Evolutionary conservation across 2,113 vertebrate genomes (phyloP), one percentile per base, ranked within the genome.

Genomic region (Drymodes brunneopygia): DNA sequence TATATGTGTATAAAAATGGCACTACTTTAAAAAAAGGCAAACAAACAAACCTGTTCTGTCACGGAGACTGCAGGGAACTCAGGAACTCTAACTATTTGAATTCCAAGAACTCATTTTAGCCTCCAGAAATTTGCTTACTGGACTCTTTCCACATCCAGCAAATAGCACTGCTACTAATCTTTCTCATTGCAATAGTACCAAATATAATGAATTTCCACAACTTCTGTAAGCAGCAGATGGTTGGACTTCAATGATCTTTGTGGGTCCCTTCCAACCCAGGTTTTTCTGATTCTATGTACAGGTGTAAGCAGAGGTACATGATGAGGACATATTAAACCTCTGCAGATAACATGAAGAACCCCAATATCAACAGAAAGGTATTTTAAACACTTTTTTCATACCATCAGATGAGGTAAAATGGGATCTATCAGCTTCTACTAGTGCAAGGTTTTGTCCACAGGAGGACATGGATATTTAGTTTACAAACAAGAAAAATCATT

Each of bases 161-260:
- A 65, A 53, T 9, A 54, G 17, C 67, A 66, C 11, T 33, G 12
- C 9, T 65, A 81, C 9, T 35, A 23, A 9, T 62, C 58, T 72
- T 89, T 33, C 16, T 84, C 11, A 12, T 79, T 71, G 36, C 27
- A 50, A 35, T n/a, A 40, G 15, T 47, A 35, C 20, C 27, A 75
- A 78, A 74, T 16, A 66, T 5, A 81, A 53, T 11, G 23, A 87
- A 6, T 61, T 81, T 51, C 19, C 35, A 87, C 29, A 71, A 62
- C 22, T 36, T 14, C 57, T 79, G n/a, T 40, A 67, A 84, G 40
- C 19, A 51, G 12, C 45, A 48, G 15, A 50, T 27, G 9, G 9
- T 2, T 40, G 29, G 20, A 47, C 40, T 47, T 31, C 0, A 0
- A 17, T 53, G 29, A 12, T 47, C 24, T 51, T 31, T 8, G 11